Evolutionary conservation across 2,113 vertebrate genomes (phyloP).

Genomic region (Cacatua alba): DNA sequence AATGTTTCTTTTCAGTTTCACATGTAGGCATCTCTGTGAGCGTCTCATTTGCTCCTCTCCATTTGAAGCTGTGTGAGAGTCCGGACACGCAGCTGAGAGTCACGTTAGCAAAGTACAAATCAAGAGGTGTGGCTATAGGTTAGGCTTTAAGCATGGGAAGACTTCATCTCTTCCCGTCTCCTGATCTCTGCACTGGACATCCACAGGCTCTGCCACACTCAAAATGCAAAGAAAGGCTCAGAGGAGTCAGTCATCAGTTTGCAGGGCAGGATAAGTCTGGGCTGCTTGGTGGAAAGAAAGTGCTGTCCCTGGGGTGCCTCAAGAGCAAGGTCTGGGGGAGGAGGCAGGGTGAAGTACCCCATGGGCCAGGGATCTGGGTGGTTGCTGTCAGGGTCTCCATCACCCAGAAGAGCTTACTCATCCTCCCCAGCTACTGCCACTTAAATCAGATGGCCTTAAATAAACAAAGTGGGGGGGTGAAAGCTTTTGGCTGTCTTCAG

Average conservation of each 20-base stretch:
- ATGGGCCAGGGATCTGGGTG: accelerated
- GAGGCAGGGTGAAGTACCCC: not conserved
- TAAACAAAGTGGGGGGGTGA: slow-evolving; percentile 67
- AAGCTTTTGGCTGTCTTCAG: slow-evolving; percentile 78
- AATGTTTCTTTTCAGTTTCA: not conserved
- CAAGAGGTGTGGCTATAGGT: not conserved
- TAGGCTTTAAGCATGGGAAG: not conserved
- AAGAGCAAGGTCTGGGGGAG: not conserved
- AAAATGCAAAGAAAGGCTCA: not conserved
- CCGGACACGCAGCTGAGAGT: not conserved
- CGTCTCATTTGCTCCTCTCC: not conserved
- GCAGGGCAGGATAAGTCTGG: not conserved
- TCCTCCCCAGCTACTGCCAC: not conserved
- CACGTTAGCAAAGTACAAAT: not conserved
- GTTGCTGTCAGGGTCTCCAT: not conserved
- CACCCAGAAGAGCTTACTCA: not conserved
- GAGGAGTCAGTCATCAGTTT: not conserved
- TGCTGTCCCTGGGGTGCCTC: accelerated
- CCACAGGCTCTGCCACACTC: not conserved
- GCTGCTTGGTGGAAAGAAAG: not conserved
- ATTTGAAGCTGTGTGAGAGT: not conserved
- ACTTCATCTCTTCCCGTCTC: not conserved
- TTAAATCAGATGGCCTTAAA: slow-evolving; percentile 80
- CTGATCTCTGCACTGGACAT: not conserved
- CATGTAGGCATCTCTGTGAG: not conserved